Percentiles rank a stretch among this genome's conserved stretches.
Conservation (phyloP, 2,888 invertebrate genomes). For the Lithophane semibrunnea region DNA sequence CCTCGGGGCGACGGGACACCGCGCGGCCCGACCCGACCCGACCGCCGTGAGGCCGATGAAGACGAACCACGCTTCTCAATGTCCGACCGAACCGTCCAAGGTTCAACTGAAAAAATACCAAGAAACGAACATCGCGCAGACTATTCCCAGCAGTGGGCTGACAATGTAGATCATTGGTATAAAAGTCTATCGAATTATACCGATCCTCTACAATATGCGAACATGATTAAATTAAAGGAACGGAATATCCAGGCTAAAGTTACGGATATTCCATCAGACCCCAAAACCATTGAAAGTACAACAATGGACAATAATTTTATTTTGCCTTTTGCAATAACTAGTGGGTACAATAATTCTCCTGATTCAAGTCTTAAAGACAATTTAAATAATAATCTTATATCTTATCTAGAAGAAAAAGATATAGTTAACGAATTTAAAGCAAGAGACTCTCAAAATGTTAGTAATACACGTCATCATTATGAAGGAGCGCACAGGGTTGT, state of each 20-base stretch:
- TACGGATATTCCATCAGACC: background rate
- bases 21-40: slow-evolving; percentile 69
- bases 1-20: slow-evolving; percentile 45
- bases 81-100: background rate
- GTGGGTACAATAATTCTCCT: slow-evolving; percentile 2
- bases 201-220: slow-evolving; percentile 24
- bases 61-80: slow-evolving; percentile 4
- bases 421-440: slow-evolving; percentile 20
- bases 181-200: slow-evolving; percentile 51
- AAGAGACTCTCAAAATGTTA: slow-evolving; percentile 30
- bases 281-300: background rate
- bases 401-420: slow-evolving; percentile 18
- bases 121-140: slow-evolving; percentile 18
- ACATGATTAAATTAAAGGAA: slow-evolving; percentile 20
- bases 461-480: slow-evolving; percentile 30
- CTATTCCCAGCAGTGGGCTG: slow-evolving; percentile 48
- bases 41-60: background rate
- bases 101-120: slow-evolving; percentile 6
- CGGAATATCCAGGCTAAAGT: background rate
- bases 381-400: slow-evolving; percentile 9
- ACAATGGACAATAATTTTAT: slow-evolving; percentile 28
- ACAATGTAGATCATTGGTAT: slow-evolving; percentile 66
- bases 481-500: slow-evolving; percentile 53
- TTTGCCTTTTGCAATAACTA: background rate
- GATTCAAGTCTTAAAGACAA: slow-evolving; percentile 12